A percentile compares a stretch with the other conserved stretches of the same genome.
Evolutionary conservation across 2,113 vertebrate genomes (phyloP).

Genomic region (Etheostoma spectabile): DNA sequence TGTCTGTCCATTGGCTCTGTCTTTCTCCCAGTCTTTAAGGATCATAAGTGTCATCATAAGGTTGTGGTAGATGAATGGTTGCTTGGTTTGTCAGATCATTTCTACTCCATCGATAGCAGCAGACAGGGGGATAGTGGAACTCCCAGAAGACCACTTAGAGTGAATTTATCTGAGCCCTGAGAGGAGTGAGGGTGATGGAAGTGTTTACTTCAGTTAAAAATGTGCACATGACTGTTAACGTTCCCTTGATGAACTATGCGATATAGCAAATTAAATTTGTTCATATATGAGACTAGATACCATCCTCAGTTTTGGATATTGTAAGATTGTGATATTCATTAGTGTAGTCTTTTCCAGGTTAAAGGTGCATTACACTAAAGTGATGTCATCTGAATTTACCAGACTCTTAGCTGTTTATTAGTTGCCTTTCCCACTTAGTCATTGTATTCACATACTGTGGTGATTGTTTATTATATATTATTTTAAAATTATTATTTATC

Average conservation of each 20-base stretch:
- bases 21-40: not conserved
- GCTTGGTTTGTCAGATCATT: not conserved
- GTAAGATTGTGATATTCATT: no score
- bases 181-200: not conserved
- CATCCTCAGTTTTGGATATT: no score
- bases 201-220: not conserved
- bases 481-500: no score
- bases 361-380: no score
- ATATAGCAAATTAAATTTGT: no score
- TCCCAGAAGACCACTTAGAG: constrained; percentile 11
- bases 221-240: not conserved
- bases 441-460: no score
- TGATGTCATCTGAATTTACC: no score
- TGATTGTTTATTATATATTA: no score
- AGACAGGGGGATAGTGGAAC: not conserved
- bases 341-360: no score
- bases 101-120: not conserved
- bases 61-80: not conserved
- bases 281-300: no score
- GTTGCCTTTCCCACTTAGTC: no score
- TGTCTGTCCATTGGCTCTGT: not conserved
- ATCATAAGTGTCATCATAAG: not conserved
- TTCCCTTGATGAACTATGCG: not conserved
- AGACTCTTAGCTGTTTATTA: no score
- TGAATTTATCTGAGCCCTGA: constrained; percentile 9